phyloP scores from a whole-genome alignment of 2,797 vertebrate species.

The Halcyon badia region DNA sequence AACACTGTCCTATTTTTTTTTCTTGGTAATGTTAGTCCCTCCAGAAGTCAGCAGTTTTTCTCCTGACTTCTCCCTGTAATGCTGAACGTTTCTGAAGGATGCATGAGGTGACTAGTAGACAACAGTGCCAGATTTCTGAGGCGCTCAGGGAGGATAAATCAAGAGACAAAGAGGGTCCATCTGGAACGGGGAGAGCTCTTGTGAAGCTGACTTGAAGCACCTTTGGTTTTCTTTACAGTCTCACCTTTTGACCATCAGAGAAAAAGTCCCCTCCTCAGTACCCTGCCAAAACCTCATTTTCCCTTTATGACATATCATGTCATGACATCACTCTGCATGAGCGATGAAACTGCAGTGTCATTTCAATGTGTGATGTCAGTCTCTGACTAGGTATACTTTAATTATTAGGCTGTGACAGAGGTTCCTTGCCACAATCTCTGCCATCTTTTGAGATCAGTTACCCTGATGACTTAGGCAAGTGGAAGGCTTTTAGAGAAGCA shows the following conservation, averaged over 20 bases:
- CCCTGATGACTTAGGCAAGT: neutral
- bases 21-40: neutral
- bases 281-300: neutral
- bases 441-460: neutral
- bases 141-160: neutral
- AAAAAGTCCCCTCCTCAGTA: neutral
- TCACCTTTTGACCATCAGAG: neutral
- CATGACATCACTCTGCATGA: neutral
- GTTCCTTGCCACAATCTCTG: neutral
- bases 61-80: neutral
- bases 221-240: neutral
- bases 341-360: neutral
- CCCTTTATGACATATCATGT: neutral
- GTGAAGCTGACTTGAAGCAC: neutral
- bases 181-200: neutral
- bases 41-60: constrained; percentile 13
- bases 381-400: neutral
- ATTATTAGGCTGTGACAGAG: neutral
- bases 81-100: constrained; percentile 20
- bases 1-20: neutral
- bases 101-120: neutral
- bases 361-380: neutral
- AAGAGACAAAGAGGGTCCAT: constrained; percentile 11
- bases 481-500: neutral
- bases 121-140: neutral